Evolutionary conservation across 2,797 vertebrate genomes (phyloP), one percentile per base, ranked within the genome.

Genomic region (Sebastes nivosus): DNA sequence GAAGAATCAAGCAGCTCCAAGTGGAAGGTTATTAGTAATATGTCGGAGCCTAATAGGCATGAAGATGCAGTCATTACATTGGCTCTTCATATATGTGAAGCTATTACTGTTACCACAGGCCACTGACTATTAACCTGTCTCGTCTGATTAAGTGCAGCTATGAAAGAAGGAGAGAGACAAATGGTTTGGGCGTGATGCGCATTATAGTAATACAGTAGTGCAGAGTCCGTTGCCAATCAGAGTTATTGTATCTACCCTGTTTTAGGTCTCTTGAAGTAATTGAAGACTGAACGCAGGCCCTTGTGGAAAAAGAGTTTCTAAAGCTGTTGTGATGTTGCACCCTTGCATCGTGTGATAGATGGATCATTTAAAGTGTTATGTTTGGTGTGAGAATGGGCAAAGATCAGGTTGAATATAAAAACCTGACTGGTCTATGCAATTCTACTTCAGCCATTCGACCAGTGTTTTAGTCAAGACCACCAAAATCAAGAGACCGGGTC

Each of bases 101-200:
- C 85, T 84, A 91, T 93, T 92, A 92, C 27, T 54, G 64, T 85
- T 72, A 85, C 60, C 80, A 88, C 87, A 89, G 82, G 63, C 79
- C 85, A 77, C 59, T 85, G 88, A 82, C 85, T 82, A 87, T 89
- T 83, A 90, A 84, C 84, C 89, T 88, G 87, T 90, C 91, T 74
- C 25, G 74, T 84, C 60, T 92, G 88, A 90, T 92, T 92, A 89
- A 87, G 77, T 79, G 81, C 77, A 75, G 76, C 75, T 71, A 34
- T 64, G 67, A 65, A 66, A 87, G 67, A 67, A 52, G 36, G 50
- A 55, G 64, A 75, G 18, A 77, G 67, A 82, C 36, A 79, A 87
- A 77, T 67, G 63, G 59, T 18, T 16, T n/a, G 30, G 32, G 22
- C 2, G 16, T 81, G 83, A 86, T 0, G 8, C 32, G 59, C 30